phyloP scores from a whole-genome alignment of 2,888 invertebrate species.

The Scaptomyza reducta region DNA sequence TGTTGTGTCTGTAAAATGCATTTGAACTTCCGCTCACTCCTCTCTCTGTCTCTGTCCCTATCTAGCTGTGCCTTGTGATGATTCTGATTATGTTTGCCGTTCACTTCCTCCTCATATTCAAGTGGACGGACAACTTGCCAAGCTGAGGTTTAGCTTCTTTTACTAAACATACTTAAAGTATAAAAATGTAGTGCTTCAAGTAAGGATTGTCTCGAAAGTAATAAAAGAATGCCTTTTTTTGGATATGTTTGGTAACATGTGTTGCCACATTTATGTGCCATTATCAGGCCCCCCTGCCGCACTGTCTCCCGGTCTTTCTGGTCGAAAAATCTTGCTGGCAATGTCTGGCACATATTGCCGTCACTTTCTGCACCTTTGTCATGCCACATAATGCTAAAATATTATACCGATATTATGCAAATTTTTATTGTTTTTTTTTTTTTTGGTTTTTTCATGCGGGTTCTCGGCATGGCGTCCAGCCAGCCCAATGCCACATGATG shows the following conservation, averaged over 20 bases:
- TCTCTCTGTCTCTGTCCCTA: no score
- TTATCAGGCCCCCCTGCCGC: conserved; percentile 32
- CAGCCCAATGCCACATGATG: no score
- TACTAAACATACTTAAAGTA: neutral
- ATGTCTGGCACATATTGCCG: conserved; percentile 57
- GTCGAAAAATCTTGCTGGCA: conserved; percentile 28
- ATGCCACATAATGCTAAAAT: conserved; percentile 77
- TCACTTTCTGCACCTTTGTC: conserved; percentile 74
- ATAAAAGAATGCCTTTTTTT: conserved; percentile 20
- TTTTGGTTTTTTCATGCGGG: conserved; percentile 41
- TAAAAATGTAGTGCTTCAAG: conserved; percentile 5
- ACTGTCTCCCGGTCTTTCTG: neutral
- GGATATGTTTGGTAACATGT: conserved; percentile 58
- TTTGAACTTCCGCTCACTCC: conserved; percentile 44
- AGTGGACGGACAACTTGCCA: conserved; percentile 41
- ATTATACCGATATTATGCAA: conserved; percentile 82
- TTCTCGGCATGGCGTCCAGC: neutral
- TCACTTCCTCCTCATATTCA: conserved; percentile 38
- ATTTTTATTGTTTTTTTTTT: conserved; percentile 78
- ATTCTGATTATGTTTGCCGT: conserved; percentile 53
- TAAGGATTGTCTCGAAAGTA: conserved; percentile 8
- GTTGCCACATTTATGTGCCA: conserved; percentile 64
- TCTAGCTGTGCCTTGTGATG: conserved; percentile 3
- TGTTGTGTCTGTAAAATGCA: conserved; percentile 23
- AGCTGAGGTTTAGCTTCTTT: no score